phyloP scores from a whole-genome alignment of 1,140 invertebrate genomes.

The Drosophila ficusphila region DNA sequence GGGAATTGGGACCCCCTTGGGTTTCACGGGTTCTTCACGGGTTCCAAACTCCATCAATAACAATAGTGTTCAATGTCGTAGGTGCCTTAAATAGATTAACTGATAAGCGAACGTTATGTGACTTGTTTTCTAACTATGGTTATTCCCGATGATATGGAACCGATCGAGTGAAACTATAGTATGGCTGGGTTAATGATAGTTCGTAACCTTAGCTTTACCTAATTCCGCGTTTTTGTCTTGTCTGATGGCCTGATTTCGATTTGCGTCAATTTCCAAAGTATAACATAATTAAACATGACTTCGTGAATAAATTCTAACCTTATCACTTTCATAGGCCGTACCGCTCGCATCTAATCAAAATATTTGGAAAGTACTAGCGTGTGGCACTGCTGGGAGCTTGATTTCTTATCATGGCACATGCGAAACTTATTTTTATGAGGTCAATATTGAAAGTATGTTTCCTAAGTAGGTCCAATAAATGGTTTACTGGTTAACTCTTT shows the following conservation, averaged over 20 bases:
- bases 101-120: constrained; percentile 25
- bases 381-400: constrained; percentile 31
- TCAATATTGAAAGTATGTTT: not conserved
- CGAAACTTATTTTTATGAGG: constrained; percentile 24
- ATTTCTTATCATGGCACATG: constrained; percentile 22
- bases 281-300: not conserved
- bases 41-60: constrained; percentile 24
- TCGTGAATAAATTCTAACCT: constrained; percentile 2
- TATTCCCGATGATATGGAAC: not conserved
- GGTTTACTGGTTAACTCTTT: not conserved
- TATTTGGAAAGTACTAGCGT: constrained; percentile 44
- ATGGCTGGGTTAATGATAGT: not conserved
- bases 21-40: constrained; percentile 16
- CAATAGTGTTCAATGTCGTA: constrained; percentile 27
- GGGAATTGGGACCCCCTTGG: constrained; percentile 6
- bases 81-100: constrained; percentile 25
- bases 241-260: constrained; percentile 40
- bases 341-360: constrained; percentile 41
- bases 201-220: constrained; percentile 21
- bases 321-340: constrained; percentile 25
- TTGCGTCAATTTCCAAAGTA: constrained; percentile 33
- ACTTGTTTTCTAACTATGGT: constrained; percentile 19
- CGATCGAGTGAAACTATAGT: not conserved
- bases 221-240: constrained; percentile 16
- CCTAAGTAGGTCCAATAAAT: not conserved